Evolutionary conservation across 2,113 vertebrate species (phyloP), one percentile per base, ranked within the genome.

Genomic region (Petrocephalus microphthalmus): DNA sequence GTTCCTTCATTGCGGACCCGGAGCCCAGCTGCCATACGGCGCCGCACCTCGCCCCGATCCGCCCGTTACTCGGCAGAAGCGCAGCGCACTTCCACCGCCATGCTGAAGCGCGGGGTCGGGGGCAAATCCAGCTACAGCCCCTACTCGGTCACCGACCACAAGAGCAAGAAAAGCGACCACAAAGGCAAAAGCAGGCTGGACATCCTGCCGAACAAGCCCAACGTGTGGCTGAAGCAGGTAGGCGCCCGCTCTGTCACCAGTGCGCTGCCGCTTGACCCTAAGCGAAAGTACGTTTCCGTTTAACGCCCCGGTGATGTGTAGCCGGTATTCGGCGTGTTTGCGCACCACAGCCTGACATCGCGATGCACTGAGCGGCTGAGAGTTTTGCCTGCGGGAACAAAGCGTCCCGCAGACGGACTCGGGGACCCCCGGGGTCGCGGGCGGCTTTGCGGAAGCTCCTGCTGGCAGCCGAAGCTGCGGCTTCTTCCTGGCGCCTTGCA

Each of bases 81-180:
- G 42, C 52, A 81, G 86, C 91, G 90, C 60, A 42, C 0, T 49
- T 67, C 45, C 85, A 78, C 64, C 5, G 93, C 88, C 83, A 96
- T 95, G 95, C 89, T 95, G 92, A 96, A 95, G 89, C 94, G 94
- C 49, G 93, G 89, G 42, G 64, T 89, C 19, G 86, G 88, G 2
- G 88, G 92, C 6, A 96, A 90, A 89, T 92, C 90, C 11, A 96
- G 95, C 91, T 97, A 96, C 94, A 97, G 96, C 89, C 97, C 96
- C 2, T 94, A 94, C 88, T 90, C 92, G 0, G 95, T 53, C 33
- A 85, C 92, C 0, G 92, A 92, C 60, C 93, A 90, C 89, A 95
- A 92, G 86, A 89, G 92, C 52, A 96, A 91, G 91, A 96, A 94
- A 22, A 87, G 85, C 0, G 89, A 92, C 47, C 5, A 88, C 10